Base-by-base conservation (phyloP, 2,888 invertebrate genomes). In the Eristalis intricaria region DNA sequence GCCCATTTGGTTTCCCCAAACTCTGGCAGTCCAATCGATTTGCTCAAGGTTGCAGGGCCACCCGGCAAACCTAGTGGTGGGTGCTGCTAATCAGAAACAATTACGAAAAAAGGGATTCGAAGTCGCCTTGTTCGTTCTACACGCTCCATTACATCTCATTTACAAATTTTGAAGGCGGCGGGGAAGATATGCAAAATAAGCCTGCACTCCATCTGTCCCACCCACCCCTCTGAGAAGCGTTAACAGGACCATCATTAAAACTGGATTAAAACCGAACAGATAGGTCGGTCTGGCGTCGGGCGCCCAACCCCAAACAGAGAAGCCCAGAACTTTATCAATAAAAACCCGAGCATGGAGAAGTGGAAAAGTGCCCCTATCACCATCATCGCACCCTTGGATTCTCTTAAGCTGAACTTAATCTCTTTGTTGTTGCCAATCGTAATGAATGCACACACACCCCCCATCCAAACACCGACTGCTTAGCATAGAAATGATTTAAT, bases 401-500 rank as follows among this genome's bases (percentile, higher is more conserved):
- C 70, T 85, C 58, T 63, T 7, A 40, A 40, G 60, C 22, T 71
- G 26, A 68, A 66, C 43, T 69, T 73, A 71, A 66, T 66, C 78
- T 63, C 75, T 85, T 83, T 86, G 79, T 87, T 89, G 87, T 87
- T 74, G 79, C 76, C 66, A 84, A 82, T 89, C 83, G 89, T 84
- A 88, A 83, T 84, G 88, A 88, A 87, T 83, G 69, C 7, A 7
- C 68, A 86, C 76, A 68, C 78, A 82, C 82, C 58, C 82, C 15
- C n/a, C n/a, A n/a, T n/a, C n/a, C 50, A 74, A 63, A 73, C 60
- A 22, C 78, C 70, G 61, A 80, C 82, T 89, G 88, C 87, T 90
- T 90, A 89, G 89, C 89, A 90, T 90, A 90, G 89, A 90, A 90
- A 90, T 90, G 89, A 90, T 89, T 90, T 90, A 90, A 90, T 90